Evolutionary conservation across 2,888 invertebrate genomes (phyloP).

Genomic region (Heliconius cydno): DNA sequence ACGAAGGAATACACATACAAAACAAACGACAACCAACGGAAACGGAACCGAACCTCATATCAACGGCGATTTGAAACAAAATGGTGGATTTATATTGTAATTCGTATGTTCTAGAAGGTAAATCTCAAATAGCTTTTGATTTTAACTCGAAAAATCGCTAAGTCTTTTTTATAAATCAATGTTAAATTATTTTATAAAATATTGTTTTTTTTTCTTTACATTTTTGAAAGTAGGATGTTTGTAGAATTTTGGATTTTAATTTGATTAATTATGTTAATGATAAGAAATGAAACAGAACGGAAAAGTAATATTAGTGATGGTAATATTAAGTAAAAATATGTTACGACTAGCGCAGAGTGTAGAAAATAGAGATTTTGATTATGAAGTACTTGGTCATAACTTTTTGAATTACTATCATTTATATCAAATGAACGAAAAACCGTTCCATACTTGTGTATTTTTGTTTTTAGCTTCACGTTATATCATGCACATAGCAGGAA

Average conservation of each 20-base stretch:
- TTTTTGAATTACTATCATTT: not conserved
- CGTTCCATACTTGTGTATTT: not conserved
- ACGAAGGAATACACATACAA: constrained; percentile 38
- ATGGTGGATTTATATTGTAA: constrained; percentile 38
- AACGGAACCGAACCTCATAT: constrained; percentile 33
- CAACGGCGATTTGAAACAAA: constrained; percentile 50
- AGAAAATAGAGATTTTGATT: not conserved
- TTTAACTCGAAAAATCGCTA: not conserved
- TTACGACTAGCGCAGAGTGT: not conserved
- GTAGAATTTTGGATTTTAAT: not conserved
- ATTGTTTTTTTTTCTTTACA: not conserved
- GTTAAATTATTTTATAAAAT: not conserved
- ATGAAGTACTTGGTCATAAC: not conserved
- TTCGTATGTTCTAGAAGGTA: not conserved
- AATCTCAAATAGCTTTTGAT: not conserved
- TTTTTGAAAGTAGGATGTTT: not conserved
- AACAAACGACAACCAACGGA: constrained; percentile 23
- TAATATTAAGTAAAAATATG: constrained; percentile 2
- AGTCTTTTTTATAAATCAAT: not conserved
- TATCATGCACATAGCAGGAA: not conserved
- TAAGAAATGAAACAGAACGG: not conserved
- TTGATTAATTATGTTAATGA: not conserved
- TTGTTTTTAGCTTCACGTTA: not conserved
- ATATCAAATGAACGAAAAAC: not conserved
- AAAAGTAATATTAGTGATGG: not conserved